Percentiles rank a stretch among this genome's conserved stretches.
phyloP scores from a whole-genome alignment of 2,113 vertebrate genomes.

The Benitochromis conjunctus region DNA sequence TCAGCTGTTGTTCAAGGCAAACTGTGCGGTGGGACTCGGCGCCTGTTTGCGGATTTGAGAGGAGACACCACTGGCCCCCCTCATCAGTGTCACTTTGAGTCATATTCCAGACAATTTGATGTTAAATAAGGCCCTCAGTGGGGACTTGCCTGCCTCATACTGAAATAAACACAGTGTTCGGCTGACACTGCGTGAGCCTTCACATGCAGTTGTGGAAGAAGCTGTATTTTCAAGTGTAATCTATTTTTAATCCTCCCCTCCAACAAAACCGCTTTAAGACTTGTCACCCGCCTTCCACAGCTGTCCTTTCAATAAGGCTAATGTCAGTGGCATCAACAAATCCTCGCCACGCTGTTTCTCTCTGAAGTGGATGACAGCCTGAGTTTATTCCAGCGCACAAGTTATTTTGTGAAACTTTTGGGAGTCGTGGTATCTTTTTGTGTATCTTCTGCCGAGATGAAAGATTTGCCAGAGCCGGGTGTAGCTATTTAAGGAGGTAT shows the following conservation, averaged over 20 bases:
- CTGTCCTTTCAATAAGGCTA: conserved; percentile 64
- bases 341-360: conserved; percentile 24
- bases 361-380: conserved; percentile 40
- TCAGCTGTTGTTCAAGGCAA: neutral
- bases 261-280: conserved; percentile 52
- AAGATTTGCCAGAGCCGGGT: neutral
- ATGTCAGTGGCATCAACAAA: conserved; percentile 56
- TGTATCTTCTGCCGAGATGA: conserved; percentile 19
- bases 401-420: conserved; percentile 25
- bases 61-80: neutral
- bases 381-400: conserved; percentile 20
- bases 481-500: conserved; percentile 31
- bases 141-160: conserved; percentile 11
- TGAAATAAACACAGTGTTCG: conserved; percentile 20
- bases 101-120: conserved; percentile 32
- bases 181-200: conserved; percentile 23
- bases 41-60: neutral
- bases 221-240: conserved; percentile 49
- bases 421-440: neutral
- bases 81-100: conserved; percentile 45
- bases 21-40: neutral
- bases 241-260: conserved; percentile 66
- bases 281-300: conserved; percentile 58
- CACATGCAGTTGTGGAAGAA: conserved; percentile 16
- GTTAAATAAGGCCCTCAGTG: conserved; percentile 30